These are phyloP conservation scores for Piprites chloris DNA, from an alignment of 2,113 vertebrate genomes.

Conservation along the genomic window DNA sequence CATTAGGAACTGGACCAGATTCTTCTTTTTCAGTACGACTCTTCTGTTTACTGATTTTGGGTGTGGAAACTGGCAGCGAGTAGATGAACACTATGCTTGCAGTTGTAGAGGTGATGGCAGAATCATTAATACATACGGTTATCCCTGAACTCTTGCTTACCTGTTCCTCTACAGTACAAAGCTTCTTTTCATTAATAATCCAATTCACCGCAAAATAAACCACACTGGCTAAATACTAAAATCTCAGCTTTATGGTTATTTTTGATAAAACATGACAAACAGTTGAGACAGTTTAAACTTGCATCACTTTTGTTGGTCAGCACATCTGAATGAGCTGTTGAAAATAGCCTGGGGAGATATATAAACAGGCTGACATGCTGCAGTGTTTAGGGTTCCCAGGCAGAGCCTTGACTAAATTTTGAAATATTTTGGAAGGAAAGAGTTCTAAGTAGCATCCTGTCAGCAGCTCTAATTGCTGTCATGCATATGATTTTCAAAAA, in stretches of 20 bases:
- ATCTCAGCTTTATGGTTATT: not conserved
- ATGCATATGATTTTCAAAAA: conserved; percentile 21
- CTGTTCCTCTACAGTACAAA: not conserved
- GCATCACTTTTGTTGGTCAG: conserved; percentile 6
- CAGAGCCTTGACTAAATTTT: conserved; percentile 25
- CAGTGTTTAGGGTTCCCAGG: not conserved
- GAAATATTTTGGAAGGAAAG: conserved; percentile 55
- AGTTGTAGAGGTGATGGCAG: not conserved
- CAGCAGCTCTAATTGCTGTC: conserved; percentile 53
- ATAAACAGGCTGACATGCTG: conserved; percentile 11
- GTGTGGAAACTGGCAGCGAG: not conserved
- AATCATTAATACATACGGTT: not conserved
- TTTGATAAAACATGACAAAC: conserved; percentile 18
- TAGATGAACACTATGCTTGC: not conserved
- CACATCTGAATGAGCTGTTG: not conserved
- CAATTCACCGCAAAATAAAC: conserved; percentile 3
- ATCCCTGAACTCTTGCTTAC: not conserved
- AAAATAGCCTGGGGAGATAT: conserved; percentile 19
- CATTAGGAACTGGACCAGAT: not conserved
- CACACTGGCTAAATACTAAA: not conserved
- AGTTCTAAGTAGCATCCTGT: conserved; percentile 43
- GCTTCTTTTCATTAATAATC: not conserved
- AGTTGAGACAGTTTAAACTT: conserved; percentile 29
- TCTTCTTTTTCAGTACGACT: not conserved
- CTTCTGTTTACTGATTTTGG: not conserved